phyloP scores from a whole-genome alignment of 2,888 invertebrate genomes.

The Spisula subtruncata region DNA sequence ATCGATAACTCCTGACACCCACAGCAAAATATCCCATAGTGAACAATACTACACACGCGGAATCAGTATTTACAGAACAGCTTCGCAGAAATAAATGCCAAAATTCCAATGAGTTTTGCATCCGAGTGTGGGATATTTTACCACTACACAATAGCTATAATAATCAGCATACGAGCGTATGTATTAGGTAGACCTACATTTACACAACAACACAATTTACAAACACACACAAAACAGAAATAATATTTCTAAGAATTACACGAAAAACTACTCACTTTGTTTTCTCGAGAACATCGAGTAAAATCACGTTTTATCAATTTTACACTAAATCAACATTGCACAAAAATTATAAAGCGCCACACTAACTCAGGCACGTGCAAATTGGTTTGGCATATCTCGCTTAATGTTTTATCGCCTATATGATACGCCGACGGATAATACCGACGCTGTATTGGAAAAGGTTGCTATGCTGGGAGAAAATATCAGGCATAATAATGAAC shows the following conservation, averaged over 20 bases:
- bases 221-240: background rate
- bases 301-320: background rate
- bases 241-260: background rate
- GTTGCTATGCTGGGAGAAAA: background rate
- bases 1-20: no score
- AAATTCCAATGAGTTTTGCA: background rate
- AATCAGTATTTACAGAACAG: background rate
- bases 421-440: slow-evolving; percentile 1
- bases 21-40: no score
- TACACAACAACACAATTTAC: background rate
- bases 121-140: background rate
- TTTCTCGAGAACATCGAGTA: background rate
- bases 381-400: slow-evolving; percentile 10
- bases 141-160: background rate
- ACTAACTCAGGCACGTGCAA: background rate
- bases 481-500: background rate
- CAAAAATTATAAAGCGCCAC: background rate
- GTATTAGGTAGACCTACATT: background rate
- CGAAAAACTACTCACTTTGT: background rate
- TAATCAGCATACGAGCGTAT: background rate
- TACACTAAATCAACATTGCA: background rate
- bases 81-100: background rate
- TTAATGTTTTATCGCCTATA: background rate
- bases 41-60: background rate
- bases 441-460: slow-evolving; percentile 2